Conservation (phyloP, 1,140 invertebrate genomes). For the Centruroides vittatus region DNA sequence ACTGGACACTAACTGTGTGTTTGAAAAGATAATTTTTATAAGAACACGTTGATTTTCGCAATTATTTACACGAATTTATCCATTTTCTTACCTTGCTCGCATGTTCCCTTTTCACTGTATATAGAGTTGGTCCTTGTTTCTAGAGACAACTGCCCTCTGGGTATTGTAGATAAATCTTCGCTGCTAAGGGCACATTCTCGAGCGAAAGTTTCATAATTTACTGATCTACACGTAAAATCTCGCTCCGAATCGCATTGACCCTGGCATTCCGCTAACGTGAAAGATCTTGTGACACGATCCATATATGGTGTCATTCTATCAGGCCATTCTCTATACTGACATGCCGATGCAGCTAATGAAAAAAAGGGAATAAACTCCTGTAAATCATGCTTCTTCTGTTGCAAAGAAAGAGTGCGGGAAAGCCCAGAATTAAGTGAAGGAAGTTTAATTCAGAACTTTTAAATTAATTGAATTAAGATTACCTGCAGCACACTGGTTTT, state of each 20-base stretch:
- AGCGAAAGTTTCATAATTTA: conserved; percentile 25
- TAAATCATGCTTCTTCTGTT: too few species aligned
- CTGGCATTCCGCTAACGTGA: conserved; percentile 29
- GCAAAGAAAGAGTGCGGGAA: too few species aligned
- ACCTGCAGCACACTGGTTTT: conserved; percentile 38
- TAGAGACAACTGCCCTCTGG: conserved; percentile 5
- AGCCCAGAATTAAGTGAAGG: too few species aligned
- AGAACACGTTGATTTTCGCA: background rate
- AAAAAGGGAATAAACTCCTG: background rate
- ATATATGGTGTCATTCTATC: conserved; percentile 32
- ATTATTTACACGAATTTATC: background rate
- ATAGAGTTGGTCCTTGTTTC: conserved; percentile 26
- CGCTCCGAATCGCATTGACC: conserved; percentile 32
- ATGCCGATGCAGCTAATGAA: conserved; percentile 31
- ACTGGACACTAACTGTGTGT: conserved; percentile 34
- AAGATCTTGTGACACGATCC: conserved; percentile 24
- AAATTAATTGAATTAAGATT: background rate
- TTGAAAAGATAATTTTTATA: background rate
- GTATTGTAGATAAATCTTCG: conserved; percentile 30
- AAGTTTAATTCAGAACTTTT: too few species aligned
- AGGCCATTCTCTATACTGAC: conserved; percentile 33
- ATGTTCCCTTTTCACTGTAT: conserved; percentile 34
- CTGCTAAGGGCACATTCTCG: conserved; percentile 34
- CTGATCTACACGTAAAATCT: conserved; percentile 32
- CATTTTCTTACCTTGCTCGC: conserved; percentile 32